Base-by-base conservation (phyloP, 2,113 vertebrate genomes). In the Dermatemys mawii region DNA sequence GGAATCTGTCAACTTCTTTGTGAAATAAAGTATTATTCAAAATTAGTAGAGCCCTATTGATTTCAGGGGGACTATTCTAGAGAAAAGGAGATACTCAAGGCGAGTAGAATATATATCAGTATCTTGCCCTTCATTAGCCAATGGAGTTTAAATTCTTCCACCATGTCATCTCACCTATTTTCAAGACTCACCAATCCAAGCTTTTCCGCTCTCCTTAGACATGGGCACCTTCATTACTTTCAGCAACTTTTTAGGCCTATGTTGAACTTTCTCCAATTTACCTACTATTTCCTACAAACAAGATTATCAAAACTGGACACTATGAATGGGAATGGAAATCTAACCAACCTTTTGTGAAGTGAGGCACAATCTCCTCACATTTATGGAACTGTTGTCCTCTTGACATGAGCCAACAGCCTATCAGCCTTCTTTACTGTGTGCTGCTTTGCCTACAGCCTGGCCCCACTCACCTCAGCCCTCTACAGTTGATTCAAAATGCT, bases 181-280 rank as follows among this genome's bases (percentile, higher is more conserved):
- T 35, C 7, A 60, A 78, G 27, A 3, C 4, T 84, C 8, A 0
- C 2, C 63, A 78, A 6, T 4, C 7, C 41, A 16, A 60, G 1
- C 3, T 70, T 22, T 38, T 1, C n/a, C 11, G 26, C 4, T 26
- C 78, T 8, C 32, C 19, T 22, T 13, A 67, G 29, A 32, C 84
- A 76, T 4, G 13, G 44, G 86, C 48, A 57, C 26, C 11, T 90
- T 70, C 2, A 67, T 60, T 83, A 54, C 5, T 16, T 78, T 50
- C 60, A 24, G n/a, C 22, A 81, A 11, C 4, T 44, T 82, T 84
- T 8, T 27, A 54, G 46, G 19, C 81, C 21, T 78, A 75, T 76
- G 4, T 0, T 48, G 12, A 49, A 22, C 5, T 44, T 2, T 38
- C 60, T 67, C 8, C 1, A 12, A 22, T 75, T 86, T 51, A n/a